Evolutionary conservation across 1,140 invertebrate species (phyloP).

Genomic region (Pogonognathellus flavescens): DNA sequence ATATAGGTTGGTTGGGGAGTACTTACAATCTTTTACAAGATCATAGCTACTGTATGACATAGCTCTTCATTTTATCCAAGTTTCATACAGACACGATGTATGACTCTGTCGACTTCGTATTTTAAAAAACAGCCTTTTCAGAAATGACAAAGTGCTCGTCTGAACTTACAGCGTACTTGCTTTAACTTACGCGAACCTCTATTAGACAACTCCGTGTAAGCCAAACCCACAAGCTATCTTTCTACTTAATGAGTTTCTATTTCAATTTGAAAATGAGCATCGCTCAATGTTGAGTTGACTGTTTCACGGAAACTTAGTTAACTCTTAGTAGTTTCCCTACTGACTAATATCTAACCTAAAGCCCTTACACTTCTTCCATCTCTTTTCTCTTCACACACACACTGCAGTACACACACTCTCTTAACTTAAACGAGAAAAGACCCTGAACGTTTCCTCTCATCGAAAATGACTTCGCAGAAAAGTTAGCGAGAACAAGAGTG

Average conservation of each 20-base stretch:
- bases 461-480: slow-evolving; percentile 13
- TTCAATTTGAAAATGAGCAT: slow-evolving; percentile 51
- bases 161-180: neutral
- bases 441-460: slow-evolving; percentile 1
- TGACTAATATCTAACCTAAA: neutral
- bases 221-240: slow-evolving; percentile 24
- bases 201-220: neutral
- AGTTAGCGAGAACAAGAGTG: neutral
- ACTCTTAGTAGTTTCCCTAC: slow-evolving; percentile 14
- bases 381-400: no score
- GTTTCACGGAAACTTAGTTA: slow-evolving; percentile 41
- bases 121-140: slow-evolving; percentile 31
- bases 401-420: no score
- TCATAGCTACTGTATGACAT: slow-evolving; percentile 16
- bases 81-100: slow-evolving; percentile 4
- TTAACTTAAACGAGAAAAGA: neutral
- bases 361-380: no score
- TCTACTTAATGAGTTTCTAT: slow-evolving; percentile 52
- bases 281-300: slow-evolving; percentile 39
- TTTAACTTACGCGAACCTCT: neutral
- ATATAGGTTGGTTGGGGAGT: neutral
- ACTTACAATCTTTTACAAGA: slow-evolving; percentile 4
- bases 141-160: slow-evolving; percentile 29
- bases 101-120: slow-evolving; percentile 1
- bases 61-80: slow-evolving; percentile 33